These are phyloP conservation scores for Scaptomyza montana DNA, from an alignment of 1,140 invertebrate genomes.

Conservation along the genomic window DNA sequence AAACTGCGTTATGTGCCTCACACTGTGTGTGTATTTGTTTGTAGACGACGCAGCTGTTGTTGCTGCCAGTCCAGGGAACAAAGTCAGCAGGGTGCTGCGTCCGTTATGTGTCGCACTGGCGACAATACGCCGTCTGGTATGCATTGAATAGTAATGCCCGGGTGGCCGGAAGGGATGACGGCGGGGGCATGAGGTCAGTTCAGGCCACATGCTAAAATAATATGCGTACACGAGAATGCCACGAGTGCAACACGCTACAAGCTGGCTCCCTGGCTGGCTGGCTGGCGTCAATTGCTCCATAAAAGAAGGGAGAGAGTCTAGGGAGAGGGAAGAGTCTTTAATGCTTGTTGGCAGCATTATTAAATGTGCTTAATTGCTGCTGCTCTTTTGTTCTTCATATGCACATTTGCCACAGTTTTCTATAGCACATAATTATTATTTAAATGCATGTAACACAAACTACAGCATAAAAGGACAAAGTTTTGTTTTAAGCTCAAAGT, in stretches of 20 bases:
- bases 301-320: not conserved
- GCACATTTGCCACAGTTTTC: conserved; percentile 36
- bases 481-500: conserved; percentile 47
- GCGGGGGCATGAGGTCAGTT: not conserved
- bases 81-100: conserved; percentile 20
- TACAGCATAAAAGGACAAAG: not conserved
- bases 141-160: conserved; percentile 1
- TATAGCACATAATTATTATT: conserved; percentile 61
- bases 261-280: not conserved
- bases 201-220: conserved; percentile 42
- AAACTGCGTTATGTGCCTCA: conserved; percentile 9
- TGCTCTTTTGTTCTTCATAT: conserved; percentile 25
- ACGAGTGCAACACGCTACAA: conserved; percentile 33
- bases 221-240: conserved; percentile 40
- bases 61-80: conserved; percentile 20
- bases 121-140: conserved; percentile 35
- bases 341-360: not conserved
- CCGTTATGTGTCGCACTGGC: conserved; percentile 42
- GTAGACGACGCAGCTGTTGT: conserved; percentile 31
- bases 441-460: conserved; percentile 46
- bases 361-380: conserved; percentile 22
- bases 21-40: not conserved
- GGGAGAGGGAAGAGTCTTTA: not conserved
- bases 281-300: conserved; percentile 32
- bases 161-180: not conserved